A percentile compares a stretch with the other conserved stretches of the same genome.
Evolutionary conservation across 2,888 invertebrate species (phyloP).

Genomic region (Hydropsyche betteni): DNA sequence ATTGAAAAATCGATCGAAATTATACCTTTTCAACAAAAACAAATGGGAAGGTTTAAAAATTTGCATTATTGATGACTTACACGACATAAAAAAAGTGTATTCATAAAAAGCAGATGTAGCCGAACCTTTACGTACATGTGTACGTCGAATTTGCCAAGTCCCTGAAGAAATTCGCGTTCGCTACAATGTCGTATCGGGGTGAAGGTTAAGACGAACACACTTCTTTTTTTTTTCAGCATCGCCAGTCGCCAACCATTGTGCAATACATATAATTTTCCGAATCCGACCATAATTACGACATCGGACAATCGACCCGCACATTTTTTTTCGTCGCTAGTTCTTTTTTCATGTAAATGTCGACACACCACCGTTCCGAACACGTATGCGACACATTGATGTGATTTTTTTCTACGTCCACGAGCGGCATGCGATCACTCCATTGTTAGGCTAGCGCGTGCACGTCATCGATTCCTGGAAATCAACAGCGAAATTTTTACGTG

Average conservation of each 20-base stretch:
- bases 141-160: background rate
- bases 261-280: too few relatives aligned
- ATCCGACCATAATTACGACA: too few relatives aligned
- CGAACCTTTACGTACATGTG: background rate
- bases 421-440: constrained; percentile 20
- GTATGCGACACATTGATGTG: background rate
- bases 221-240: constrained; percentile 1
- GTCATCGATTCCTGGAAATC: constrained; percentile 28
- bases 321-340: too few relatives aligned
- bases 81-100: too few relatives aligned
- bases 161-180: constrained; percentile 15
- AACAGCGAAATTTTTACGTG: constrained; percentile 14
- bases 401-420: constrained; percentile 2
- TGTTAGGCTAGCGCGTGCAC: constrained; percentile 6
- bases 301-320: too few relatives aligned
- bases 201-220: constrained; percentile 5
- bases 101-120: too few relatives aligned
- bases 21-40: background rate
- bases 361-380: too few relatives aligned
- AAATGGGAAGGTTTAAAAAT: too few relatives aligned
- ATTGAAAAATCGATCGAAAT: background rate
- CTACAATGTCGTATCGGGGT: constrained; percentile 25
- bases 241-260: constrained; percentile 5
- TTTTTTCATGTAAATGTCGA: too few relatives aligned
- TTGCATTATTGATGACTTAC: too few relatives aligned